phyloP scores from a whole-genome alignment of 2,888 invertebrate species.

The Timema podura region DNA sequence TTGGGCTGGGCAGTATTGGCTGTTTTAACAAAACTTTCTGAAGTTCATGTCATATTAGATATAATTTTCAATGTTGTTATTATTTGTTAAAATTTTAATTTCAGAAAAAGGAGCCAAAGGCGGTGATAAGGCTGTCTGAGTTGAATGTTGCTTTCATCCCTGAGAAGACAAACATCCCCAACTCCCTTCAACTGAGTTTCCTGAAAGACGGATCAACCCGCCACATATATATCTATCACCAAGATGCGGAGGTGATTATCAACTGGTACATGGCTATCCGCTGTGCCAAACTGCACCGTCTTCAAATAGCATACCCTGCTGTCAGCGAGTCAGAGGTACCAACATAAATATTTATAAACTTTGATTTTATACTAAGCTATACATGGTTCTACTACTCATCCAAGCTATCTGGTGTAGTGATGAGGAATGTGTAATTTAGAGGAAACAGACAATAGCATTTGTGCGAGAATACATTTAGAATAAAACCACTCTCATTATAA shows the following conservation, averaged over 20 bases:
- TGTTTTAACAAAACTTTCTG: background rate
- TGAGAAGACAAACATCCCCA: conserved; percentile 70
- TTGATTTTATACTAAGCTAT: too few species aligned
- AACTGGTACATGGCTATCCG: conserved; percentile 83
- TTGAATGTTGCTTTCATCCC: conserved; percentile 82
- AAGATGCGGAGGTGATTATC: conserved; percentile 77
- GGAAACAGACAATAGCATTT: too few species aligned
- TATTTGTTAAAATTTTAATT: conserved; percentile 12
- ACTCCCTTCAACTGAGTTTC: conserved; percentile 80
- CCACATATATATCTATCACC: conserved; percentile 83
- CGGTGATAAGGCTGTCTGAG: conserved; percentile 73
- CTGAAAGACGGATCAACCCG: conserved; percentile 80
- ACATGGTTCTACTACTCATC: too few species aligned
- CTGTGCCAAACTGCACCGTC: conserved; percentile 76
- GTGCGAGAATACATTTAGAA: too few species aligned
- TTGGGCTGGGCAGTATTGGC: too few species aligned
- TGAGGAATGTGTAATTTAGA: too few species aligned
- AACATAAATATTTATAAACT: too few species aligned
- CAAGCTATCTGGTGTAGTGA: too few species aligned
- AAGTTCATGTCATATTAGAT: background rate
- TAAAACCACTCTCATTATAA: too few species aligned
- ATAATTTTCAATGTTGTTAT: conserved; percentile 4
- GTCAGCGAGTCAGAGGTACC: conserved; percentile 60
- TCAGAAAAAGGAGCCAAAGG: conserved; percentile 68
- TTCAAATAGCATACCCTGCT: conserved; percentile 80